Evolutionary conservation across 1,140 invertebrate genomes (phyloP), one percentile per base, ranked within the genome.

Genomic region (Lysiphlebus fabarum): DNA sequence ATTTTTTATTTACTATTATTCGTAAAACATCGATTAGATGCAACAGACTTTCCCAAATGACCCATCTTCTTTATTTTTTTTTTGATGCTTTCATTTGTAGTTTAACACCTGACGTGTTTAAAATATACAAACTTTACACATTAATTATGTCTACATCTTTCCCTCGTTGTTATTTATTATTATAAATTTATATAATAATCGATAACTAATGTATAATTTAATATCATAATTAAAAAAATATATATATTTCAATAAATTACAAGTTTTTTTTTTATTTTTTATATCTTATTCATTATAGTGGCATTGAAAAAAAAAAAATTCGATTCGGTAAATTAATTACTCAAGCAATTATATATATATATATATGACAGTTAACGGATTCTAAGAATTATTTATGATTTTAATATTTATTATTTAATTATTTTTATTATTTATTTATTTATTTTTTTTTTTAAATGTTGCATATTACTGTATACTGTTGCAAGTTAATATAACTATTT

Each of bases 211-310:
- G 36, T 36, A 8, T 36, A 7, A 51, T 49, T 17, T 26, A 47
- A 34, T 36, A 65, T 38, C 66, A 66, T 66, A 67, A 72, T 61
- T 70, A 72, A 73, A 70, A 71, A 61, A 65, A 70, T 61, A 26
- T 26, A 70, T 61, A 26, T 26, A 26, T 26, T 26, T 26, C 17
- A 26, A 26, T 26, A 26, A 67, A 70, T 68, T 68, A 67, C 4
- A 26, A 33, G n/a, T 51, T 36, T 36, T 51, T 36, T 7, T 10
- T 7, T n/a, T 37, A 36, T 11, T 61, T 67, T 68, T 59, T 26
- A 26, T 26, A 26, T 26, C 17, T 26, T 26, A 1, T 26, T 26
- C 4, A 26, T 26, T 2, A 2, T 26, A 26, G 17, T 26, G 17
- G 2, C 17, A 4, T 26, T 26, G 17, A 26, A 26, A 26, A 26